phyloP scores from a whole-genome alignment of 2,888 invertebrate genomes.

The Caenorhabditis sp. region DNA sequence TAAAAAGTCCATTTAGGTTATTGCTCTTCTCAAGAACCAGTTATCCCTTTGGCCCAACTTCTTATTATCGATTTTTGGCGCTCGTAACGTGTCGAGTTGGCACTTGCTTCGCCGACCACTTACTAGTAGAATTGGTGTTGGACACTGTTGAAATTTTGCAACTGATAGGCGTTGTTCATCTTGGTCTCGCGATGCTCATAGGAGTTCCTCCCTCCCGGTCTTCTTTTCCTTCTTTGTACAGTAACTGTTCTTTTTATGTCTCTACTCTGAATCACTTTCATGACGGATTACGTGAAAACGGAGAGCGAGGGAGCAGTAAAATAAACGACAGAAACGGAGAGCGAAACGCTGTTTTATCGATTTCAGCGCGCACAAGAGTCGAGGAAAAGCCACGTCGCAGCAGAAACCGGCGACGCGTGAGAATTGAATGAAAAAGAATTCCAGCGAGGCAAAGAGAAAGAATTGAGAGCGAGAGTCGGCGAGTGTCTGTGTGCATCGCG shows the following conservation, averaged over 20 bases:
- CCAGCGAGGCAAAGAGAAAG: slow-evolving; percentile 29
- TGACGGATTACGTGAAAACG: slow-evolving; percentile 1
- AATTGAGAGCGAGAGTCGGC: slow-evolving; percentile 20
- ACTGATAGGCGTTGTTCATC: slow-evolving; percentile 1
- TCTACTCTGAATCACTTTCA: slow-evolving; percentile 22
- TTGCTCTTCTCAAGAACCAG: neutral
- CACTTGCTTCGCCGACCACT: slow-evolving; percentile 11
- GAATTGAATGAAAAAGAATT: slow-evolving; percentile 7
- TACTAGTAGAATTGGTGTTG: slow-evolving; percentile 31
- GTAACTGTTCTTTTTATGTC: slow-evolving; percentile 17
- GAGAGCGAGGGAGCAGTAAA: neutral
- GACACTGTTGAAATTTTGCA: slow-evolving; percentile 17
- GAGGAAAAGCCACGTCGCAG: slow-evolving; percentile 2
- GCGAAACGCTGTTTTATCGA: slow-evolving; percentile 3
- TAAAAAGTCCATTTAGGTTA: neutral
- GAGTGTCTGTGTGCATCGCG: slow-evolving; percentile 20
- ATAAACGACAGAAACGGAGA: neutral
- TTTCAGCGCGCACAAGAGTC: neutral
- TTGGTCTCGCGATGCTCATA: slow-evolving; percentile 7
- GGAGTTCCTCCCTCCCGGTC: slow-evolving; percentile 19
- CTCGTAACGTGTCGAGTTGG: slow-evolving; percentile 17
- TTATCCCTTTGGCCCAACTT: neutral
- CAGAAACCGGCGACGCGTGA: slow-evolving; percentile 9
- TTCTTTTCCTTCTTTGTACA: slow-evolving; percentile 17
- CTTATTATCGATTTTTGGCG: slow-evolving; percentile 23